Base-by-base conservation (phyloP, 2,113 vertebrate genomes). In the Zosterops borbonicus region DNA sequence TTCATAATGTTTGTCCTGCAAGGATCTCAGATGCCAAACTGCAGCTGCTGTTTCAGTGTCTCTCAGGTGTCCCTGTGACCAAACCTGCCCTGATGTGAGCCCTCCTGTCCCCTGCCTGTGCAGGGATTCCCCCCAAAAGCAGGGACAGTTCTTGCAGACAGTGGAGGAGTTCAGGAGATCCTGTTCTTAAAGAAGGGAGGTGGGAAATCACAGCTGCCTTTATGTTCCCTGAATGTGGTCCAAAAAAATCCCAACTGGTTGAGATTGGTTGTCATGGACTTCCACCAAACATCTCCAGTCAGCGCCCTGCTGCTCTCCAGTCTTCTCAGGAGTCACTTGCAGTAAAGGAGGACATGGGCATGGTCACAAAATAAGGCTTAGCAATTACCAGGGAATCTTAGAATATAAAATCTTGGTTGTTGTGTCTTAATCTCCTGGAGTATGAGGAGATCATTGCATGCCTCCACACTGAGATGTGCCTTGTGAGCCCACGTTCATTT, bases 401-500 rank as follows among this genome's bases (percentile, higher is more conserved):
- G 58, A 33, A 9, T 29, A 2, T 0, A 19, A 58, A 41, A 4
- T 9, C 59, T 42, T 52, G 28, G 41, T 44, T 3, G 6, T 12
- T 52, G 50, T 37, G 3, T 33, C 15, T 46, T 35, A 14, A 8
- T 14, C 20, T 35, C 25, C 39, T 21, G 67, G 53, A 16, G 21
- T 0, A 1, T 2, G 12, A 63, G 60, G 46, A 44, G 71, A 4
- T 14, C 5, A 2, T 8, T 2, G 1, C 3, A 2, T 2, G 2
- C 20, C 49, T 50, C 39, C 39, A 39, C 39, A 6, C 3, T 23
- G 49, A 31, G 14, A 3, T 41, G 12, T 59, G 46, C 70, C 75
- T 8, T 8, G 21, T 5, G 49, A 74, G 12, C 50, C 24, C 56
- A 1, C 0, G 13, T 12, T 74, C 31, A 2, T 35, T 33, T 49